These are phyloP conservation scores for Papilio xuthus DNA, from an alignment of 1,140 invertebrate species.

Conservation along the genomic window DNA sequence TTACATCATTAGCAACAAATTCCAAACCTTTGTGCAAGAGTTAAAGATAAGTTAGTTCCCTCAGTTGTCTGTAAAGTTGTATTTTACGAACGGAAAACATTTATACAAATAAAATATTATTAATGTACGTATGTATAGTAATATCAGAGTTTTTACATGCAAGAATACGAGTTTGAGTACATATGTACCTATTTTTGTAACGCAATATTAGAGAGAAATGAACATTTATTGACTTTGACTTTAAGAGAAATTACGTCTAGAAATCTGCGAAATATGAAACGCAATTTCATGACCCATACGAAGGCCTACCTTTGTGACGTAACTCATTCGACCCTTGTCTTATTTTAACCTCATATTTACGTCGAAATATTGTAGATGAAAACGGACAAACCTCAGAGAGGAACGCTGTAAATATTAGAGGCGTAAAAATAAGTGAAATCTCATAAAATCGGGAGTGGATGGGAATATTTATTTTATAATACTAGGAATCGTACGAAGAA, in stretches of 20 bases:
- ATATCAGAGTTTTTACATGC: not conserved
- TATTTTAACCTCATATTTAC: conserved; percentile 18
- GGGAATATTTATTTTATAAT: not conserved
- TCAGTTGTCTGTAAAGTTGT: not conserved
- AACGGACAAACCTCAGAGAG: conserved; percentile 3
- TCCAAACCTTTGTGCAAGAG: not conserved
- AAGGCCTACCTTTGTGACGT: conserved; percentile 9
- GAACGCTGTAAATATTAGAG: not conserved
- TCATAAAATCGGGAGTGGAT: not conserved
- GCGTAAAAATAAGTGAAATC: not conserved
- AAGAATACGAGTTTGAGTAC: not conserved
- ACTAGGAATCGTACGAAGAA: not conserved
- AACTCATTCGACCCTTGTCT: conserved; percentile 22
- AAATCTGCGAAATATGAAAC: conserved; percentile 18
- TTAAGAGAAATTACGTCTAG: not conserved
- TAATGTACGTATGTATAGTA: not conserved
- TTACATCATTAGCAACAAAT: not conserved
- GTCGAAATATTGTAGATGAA: conserved; percentile 24
- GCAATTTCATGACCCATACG: not conserved
- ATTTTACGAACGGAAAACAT: no score
- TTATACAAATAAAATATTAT: no score
- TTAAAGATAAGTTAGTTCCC: not conserved
- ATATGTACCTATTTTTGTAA: not conserved
- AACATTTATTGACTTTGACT: not conserved
- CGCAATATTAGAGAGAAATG: not conserved